Evolutionary conservation across 1,140 invertebrate genomes (phyloP).

Genomic region (Matsumurasca onukii): DNA sequence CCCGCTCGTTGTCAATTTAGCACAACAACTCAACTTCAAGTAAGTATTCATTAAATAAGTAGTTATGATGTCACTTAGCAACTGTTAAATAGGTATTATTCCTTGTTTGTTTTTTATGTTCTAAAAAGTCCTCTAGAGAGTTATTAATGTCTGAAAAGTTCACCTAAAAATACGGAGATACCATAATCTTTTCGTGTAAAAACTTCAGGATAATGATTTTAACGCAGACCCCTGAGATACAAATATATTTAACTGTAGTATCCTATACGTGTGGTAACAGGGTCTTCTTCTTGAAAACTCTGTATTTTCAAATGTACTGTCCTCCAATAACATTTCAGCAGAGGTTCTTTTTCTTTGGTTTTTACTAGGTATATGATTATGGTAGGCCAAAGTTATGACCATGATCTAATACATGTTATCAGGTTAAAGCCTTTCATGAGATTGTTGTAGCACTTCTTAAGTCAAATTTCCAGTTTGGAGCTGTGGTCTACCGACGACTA

Average conservation of each 20-base stretch:
- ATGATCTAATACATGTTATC: constrained; percentile 1
- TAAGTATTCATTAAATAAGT: constrained; percentile 18
- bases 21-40: constrained; percentile 34
- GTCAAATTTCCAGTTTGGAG: constrained; percentile 47
- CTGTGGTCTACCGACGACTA: constrained; percentile 53
- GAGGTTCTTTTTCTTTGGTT: too few species aligned
- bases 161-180: too few species aligned
- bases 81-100: neutral
- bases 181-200: too few species aligned
- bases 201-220: too few species aligned
- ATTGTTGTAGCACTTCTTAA: neutral
- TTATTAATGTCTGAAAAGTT: neutral
- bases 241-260: too few species aligned
- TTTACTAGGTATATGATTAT: too few species aligned
- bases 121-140: neutral
- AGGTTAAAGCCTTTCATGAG: neutral
- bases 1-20: constrained; percentile 27
- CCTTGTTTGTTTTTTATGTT: neutral
- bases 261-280: too few species aligned
- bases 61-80: neutral
- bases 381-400: neutral
- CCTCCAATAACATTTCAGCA: too few species aligned
- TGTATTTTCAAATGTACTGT: too few species aligned
- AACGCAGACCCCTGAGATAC: too few species aligned
- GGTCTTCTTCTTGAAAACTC: too few species aligned